Percentiles rank a stretch among this genome's conserved stretches.
Conservation (phyloP, 2,888 invertebrate species). For the Coelopa pilipes region DNA sequence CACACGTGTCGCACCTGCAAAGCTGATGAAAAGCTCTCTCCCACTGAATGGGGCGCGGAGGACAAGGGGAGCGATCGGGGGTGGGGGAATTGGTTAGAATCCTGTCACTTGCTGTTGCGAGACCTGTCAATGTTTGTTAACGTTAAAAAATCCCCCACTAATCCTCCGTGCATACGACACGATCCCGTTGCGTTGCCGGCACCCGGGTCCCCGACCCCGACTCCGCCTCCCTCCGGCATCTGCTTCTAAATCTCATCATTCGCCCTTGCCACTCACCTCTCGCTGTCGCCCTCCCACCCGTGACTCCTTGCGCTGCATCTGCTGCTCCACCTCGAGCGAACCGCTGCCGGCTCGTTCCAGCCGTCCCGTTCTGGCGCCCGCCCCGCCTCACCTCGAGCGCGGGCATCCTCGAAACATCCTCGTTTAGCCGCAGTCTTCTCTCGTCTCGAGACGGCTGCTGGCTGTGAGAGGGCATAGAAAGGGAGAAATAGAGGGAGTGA, state of each 20-base stretch:
- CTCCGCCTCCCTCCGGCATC: neutral
- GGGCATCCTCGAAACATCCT: too few relatives aligned
- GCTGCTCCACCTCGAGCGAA: too few relatives aligned
- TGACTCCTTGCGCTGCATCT: too few relatives aligned
- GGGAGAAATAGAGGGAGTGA: neutral
- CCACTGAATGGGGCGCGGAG: too few relatives aligned
- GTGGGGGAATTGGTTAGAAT: neutral
- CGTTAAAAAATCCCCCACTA: neutral
- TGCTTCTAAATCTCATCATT: neutral
- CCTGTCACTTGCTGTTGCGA: neutral
- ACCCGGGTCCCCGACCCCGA: neutral
- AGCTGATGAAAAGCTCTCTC: too few relatives aligned
- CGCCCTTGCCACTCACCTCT: neutral
- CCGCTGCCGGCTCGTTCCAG: too few relatives aligned
- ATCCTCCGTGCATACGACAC: neutral
- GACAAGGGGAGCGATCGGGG: too few relatives aligned
- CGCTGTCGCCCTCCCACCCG: neutral
- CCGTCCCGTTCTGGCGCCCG: too few relatives aligned
- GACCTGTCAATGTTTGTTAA: neutral
- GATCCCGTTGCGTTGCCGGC: neutral
- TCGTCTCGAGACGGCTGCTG: too few relatives aligned
- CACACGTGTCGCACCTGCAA: too few relatives aligned
- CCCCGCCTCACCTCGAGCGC: too few relatives aligned
- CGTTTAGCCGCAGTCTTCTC: too few relatives aligned
- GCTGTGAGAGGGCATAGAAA: neutral